A percentile compares a stretch with the other conserved stretches of the same genome.
Conservation (phyloP, 2,113 vertebrate genomes). For the Peromyscus californicus region DNA sequence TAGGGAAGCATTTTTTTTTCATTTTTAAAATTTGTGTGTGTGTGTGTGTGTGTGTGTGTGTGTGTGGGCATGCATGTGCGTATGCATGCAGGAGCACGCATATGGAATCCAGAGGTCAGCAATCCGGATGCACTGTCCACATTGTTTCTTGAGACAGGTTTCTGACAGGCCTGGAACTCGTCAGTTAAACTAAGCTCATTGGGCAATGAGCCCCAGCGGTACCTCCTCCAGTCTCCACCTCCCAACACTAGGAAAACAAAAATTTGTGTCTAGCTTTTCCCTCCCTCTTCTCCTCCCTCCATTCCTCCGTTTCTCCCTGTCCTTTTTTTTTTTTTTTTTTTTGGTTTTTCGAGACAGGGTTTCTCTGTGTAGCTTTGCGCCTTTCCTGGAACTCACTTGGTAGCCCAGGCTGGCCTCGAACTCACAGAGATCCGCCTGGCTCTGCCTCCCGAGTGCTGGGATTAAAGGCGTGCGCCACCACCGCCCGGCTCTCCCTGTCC, state of each 20-base stretch:
- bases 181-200: background rate
- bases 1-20: background rate
- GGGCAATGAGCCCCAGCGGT: background rate
- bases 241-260: background rate
- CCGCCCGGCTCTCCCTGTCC: too few relatives aligned
- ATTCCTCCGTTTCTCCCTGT: background rate
- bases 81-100: accelerated
- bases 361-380: too few relatives aligned
- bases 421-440: too few relatives aligned
- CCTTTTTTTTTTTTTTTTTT: too few relatives aligned
- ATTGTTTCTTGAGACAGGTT: background rate
- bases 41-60: background rate
- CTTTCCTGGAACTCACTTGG: too few relatives aligned
- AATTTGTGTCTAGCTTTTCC: background rate
- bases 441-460: too few relatives aligned
- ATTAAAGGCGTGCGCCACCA: too few relatives aligned
- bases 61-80: too few relatives aligned
- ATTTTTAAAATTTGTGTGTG: background rate
- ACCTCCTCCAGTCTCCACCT: background rate
- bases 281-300: background rate
- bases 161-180: background rate
- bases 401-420: too few relatives aligned
- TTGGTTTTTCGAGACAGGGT: too few relatives aligned
- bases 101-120: background rate
- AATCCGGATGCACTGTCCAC: background rate